Evolutionary conservation across 1,140 invertebrate genomes (phyloP).

Genomic region (Drosophila burlai): DNA sequence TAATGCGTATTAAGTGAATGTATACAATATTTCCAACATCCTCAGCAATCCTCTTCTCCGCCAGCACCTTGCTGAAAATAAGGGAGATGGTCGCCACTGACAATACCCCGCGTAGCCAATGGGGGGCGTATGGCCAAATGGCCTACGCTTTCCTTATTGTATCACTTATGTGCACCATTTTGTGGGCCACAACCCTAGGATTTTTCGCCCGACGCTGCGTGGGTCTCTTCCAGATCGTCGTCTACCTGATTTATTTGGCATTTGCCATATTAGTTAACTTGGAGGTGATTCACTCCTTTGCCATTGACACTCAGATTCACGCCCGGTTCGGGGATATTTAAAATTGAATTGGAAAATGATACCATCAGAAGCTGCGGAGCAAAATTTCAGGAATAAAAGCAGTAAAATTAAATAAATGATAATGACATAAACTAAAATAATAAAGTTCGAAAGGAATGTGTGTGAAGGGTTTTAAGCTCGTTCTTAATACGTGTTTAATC

Average conservation of each 20-base stretch:
- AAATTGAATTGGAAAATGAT: neutral
- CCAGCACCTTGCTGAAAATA: slow-evolving; percentile 12
- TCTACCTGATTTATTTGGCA: slow-evolving; percentile 16
- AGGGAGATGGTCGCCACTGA: neutral
- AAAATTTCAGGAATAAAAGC: too few species aligned
- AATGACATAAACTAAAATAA: too few species aligned
- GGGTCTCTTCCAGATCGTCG: slow-evolving; percentile 16
- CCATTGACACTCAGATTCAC: neutral
- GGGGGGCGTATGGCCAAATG: slow-evolving; percentile 25
- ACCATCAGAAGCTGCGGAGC: too few species aligned
- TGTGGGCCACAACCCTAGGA: slow-evolving; percentile 41
- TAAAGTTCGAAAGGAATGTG: neutral
- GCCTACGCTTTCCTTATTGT: slow-evolving; percentile 24
- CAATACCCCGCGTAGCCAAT: neutral
- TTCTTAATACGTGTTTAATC: neutral
- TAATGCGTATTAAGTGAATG: neutral
- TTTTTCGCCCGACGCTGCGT: slow-evolving; percentile 35
- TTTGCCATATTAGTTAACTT: slow-evolving; percentile 23
- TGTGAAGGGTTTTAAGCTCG: neutral
- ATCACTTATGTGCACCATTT: neutral
- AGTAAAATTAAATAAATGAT: neutral
- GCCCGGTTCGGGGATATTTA: slow-evolving; percentile 1
- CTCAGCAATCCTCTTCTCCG: slow-evolving; percentile 20
- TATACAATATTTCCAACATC: neutral
- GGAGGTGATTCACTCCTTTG: slow-evolving; percentile 24